Evolutionary conservation across 2,797 vertebrate species (phyloP), one percentile per base, ranked within the genome.

Genomic region (Mus minutoides): DNA sequence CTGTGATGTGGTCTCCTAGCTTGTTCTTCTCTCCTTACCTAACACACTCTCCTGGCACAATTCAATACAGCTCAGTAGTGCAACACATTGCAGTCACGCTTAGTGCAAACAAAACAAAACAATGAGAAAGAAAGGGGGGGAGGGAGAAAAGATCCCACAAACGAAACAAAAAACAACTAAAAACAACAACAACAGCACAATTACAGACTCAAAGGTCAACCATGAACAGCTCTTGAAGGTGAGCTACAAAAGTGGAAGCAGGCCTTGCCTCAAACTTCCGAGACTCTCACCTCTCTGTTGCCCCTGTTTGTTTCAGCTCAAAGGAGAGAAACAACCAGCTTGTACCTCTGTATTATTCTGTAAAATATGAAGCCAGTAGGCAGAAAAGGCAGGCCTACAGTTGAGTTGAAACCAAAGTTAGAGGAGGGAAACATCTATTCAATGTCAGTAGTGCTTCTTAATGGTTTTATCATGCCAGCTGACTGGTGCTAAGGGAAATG

Each of bases 61-160:
- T 97, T 96, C 95, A 94, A 96, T 98, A 98, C 98, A 97, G 98
- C 98, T 99, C 98, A 99, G 98, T 99, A 99, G 98, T 99, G 98
- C 98, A 99, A 98, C 98, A 98, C 98, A 98, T 98, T 99, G 98
- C 98, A 98, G 98, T 98, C 98, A 98, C 97, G 98, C 97, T 98
- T 99, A 99, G 98, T 99, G 98, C 98, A 99, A 98, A 98, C 98
- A 98, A 97, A 97, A 98, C 98, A 85, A 82, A 78, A 87, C 98
- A 97, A 97, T 95, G 93, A 98, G 97, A 80, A 6, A 98, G 98
- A 98, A 98, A 97, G 96, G 13, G 6, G 16, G 22, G 16, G 21
- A 3, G 13, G 11, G 4, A 22, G 26, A 24, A 19, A 29, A 46
- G 43, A 84, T 17, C 54, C 54, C n/a, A 60, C 19, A 58, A 82